These are phyloP conservation scores for Toxotes chatareus DNA, from an alignment of 2,113 vertebrate genomes.

Conservation along the genomic window DNA sequence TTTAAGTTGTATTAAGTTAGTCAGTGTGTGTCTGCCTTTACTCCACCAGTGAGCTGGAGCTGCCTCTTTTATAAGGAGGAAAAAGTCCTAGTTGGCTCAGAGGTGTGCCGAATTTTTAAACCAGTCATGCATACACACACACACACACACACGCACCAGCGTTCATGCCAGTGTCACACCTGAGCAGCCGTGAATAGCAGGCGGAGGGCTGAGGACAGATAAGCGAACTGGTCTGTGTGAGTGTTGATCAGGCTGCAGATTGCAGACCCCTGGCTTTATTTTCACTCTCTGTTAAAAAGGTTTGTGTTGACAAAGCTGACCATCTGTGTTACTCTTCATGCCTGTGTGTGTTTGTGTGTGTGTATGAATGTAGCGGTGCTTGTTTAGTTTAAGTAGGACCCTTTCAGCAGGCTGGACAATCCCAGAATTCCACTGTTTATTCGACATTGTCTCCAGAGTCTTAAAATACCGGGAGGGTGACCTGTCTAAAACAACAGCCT, in stretches of 20 bases:
- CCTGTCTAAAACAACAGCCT: slow-evolving; percentile 11
- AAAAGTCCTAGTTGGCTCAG: no score
- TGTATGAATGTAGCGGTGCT: background rate
- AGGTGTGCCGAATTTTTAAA: no score
- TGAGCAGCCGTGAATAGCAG: slow-evolving; percentile 35
- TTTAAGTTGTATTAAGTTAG: no score
- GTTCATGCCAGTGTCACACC: slow-evolving; percentile 18
- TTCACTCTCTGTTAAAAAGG: background rate
- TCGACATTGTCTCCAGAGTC: slow-evolving; percentile 52
- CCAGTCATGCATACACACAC: background rate
- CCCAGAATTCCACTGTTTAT: slow-evolving; percentile 63
- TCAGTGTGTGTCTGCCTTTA: no score
- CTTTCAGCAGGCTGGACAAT: slow-evolving; percentile 46
- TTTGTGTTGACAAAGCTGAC: background rate
- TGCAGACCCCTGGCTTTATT: background rate
- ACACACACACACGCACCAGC: background rate
- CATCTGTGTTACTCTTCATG: background rate
- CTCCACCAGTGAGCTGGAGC: no score
- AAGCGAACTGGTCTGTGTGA: slow-evolving; percentile 19
- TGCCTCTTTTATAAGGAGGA: background rate
- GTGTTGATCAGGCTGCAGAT: background rate
- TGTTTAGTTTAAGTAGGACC: slow-evolving; percentile 45
- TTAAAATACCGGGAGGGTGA: slow-evolving; percentile 60
- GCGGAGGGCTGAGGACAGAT: slow-evolving; percentile 3
- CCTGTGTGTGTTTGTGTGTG: background rate